Conservation (phyloP, 2,888 invertebrate species). For the Terebella lapidaria region DNA sequence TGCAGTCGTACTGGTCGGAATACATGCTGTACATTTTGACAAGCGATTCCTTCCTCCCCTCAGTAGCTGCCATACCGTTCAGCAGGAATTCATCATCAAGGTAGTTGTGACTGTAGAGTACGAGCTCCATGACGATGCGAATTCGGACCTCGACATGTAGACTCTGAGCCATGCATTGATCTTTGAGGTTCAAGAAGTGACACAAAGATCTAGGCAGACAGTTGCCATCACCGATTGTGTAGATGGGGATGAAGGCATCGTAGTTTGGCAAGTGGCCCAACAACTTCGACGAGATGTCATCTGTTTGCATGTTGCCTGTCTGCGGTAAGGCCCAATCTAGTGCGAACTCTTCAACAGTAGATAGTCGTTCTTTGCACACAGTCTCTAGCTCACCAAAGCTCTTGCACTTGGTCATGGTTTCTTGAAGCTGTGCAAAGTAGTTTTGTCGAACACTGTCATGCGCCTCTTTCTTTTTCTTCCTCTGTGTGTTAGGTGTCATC, state of each 20-base stretch:
- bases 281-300: not conserved
- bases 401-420: too few relatives aligned
- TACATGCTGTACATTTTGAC: not conserved
- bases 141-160: not conserved
- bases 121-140: slow-evolving; percentile 1
- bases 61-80: not conserved
- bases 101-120: not conserved
- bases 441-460: too few relatives aligned
- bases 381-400: too few relatives aligned
- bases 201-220: slow-evolving; percentile 2
- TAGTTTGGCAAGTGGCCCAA: not conserved
- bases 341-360: too few relatives aligned
- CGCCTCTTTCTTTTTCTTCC: too few relatives aligned
- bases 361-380: too few relatives aligned
- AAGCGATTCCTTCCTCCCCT: too few relatives aligned
- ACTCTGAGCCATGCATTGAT: not conserved
- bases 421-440: too few relatives aligned
- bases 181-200: too few relatives aligned
- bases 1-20: not conserved
- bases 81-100: not conserved
- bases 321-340: too few relatives aligned
- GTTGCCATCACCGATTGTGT: not conserved
- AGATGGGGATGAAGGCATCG: not conserved
- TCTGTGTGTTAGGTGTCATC: not conserved
- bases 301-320: too few relatives aligned